Evolutionary conservation across 2,888 invertebrate species (phyloP).

Genomic region (Trissoscelio sp.): DNA sequence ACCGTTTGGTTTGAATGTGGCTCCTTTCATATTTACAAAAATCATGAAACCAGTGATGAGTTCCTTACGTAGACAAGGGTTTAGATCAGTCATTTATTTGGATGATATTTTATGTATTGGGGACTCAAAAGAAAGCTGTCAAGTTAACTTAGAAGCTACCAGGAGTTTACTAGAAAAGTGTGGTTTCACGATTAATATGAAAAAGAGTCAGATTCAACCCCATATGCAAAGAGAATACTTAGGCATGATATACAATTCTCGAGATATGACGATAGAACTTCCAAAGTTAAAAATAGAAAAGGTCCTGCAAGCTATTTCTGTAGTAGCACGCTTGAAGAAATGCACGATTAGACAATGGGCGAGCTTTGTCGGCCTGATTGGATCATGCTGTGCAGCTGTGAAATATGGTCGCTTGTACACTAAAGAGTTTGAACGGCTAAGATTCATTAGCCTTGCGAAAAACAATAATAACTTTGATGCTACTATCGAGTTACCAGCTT

Average conservation of each 20-base stretch:
- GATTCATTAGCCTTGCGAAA: constrained; percentile 15
- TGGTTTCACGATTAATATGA: constrained; percentile 14
- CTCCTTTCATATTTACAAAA: constrained; percentile 30
- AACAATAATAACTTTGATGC: constrained; percentile 46
- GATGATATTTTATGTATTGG: constrained; percentile 66
- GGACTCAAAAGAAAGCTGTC: not conserved
- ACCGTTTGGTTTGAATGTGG: constrained; percentile 64
- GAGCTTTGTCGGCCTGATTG: constrained; percentile 45
- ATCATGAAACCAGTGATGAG: constrained; percentile 63
- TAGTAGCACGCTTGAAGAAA: not conserved
- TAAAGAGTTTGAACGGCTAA: constrained; percentile 53
- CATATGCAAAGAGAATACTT: not conserved
- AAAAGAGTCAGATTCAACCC: constrained; percentile 1
- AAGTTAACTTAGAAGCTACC: not conserved
- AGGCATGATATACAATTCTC: constrained; percentile 19
- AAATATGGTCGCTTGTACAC: constrained; percentile 58
- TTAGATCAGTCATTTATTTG: constrained; percentile 51
- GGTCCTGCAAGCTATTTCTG: not conserved
- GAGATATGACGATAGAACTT: constrained; percentile 29
- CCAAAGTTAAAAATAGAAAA: constrained; percentile 3
- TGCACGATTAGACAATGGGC: constrained; percentile 54
- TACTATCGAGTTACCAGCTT: constrained; percentile 4
- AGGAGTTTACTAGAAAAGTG: not conserved
- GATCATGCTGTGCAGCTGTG: constrained; percentile 56
- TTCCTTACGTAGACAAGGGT: constrained; percentile 19